Evolutionary conservation across 2,888 invertebrate genomes (phyloP).

Genomic region (Tachina fera): DNA sequence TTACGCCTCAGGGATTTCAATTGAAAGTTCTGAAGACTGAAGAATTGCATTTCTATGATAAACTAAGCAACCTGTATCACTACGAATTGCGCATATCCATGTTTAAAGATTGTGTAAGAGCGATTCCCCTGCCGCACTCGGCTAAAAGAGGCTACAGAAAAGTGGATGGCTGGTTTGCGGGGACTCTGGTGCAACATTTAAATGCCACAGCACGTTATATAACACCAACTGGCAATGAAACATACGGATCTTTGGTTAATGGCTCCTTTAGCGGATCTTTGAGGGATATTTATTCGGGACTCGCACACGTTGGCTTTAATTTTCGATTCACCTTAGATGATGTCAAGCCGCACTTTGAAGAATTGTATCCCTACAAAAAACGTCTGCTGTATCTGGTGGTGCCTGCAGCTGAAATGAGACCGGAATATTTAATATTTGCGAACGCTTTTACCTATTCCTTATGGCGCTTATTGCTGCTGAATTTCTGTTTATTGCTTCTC

Average conservation of each 20-base stretch:
- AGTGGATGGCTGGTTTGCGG: conserved; percentile 75
- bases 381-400: conserved; percentile 77
- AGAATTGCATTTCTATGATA: conserved; percentile 74
- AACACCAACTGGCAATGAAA: conserved; percentile 75
- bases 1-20: conserved; percentile 73
- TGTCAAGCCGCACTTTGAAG: conserved; percentile 73
- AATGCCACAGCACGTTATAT: conserved; percentile 78
- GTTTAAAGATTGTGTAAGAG: conserved; percentile 77
- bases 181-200: conserved; percentile 73
- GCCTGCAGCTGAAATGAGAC: conserved; percentile 76
- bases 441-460: conserved; percentile 74
- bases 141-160: conserved; percentile 72
- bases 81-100: conserved; percentile 76
- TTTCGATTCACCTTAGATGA: conserved; percentile 76
- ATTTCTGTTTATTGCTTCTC: conserved; percentile 72
- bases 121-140: conserved; percentile 72
- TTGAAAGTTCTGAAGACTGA: conserved; percentile 52
- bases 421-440: conserved; percentile 78
- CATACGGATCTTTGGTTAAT: conserved; percentile 76
- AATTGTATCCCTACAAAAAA: conserved; percentile 76
- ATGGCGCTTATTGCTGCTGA: conserved; percentile 75
- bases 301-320: conserved; percentile 77
- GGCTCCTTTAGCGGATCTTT: conserved; percentile 77
- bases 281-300: conserved; percentile 73
- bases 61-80: conserved; percentile 76